Percentiles rank a stretch among this genome's conserved stretches.
phyloP scores from a whole-genome alignment of 2,888 invertebrate species.

The Hedychridium roseum region DNA sequence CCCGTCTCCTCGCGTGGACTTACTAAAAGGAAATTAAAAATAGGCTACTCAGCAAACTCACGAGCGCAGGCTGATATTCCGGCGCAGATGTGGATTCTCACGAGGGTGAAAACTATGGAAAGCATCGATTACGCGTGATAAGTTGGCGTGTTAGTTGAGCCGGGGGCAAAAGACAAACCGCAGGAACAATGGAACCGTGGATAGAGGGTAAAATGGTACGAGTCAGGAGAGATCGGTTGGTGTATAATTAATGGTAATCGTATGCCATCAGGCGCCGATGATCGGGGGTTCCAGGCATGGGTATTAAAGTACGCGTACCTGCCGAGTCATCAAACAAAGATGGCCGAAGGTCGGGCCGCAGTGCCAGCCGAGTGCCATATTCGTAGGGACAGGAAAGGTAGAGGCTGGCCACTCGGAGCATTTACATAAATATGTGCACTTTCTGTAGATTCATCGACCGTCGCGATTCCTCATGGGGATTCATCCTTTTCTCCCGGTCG shows the following conservation, averaged over 20 bases:
- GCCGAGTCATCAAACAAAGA: slow-evolving; percentile 48
- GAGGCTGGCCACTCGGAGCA: slow-evolving; percentile 26
- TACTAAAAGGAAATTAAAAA: not conserved
- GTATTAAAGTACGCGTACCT: slow-evolving; percentile 16
- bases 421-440: slow-evolving; percentile 58
- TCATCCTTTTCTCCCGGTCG: slow-evolving; percentile 28
- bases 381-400: slow-evolving; percentile 39
- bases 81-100: too few relatives aligned
- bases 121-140: too few relatives aligned
- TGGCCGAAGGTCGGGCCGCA: slow-evolving; percentile 34
- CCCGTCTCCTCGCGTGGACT: not conserved
- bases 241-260: slow-evolving; percentile 44
- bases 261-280: slow-evolving; percentile 36
- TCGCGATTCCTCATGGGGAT: slow-evolving; percentile 40
- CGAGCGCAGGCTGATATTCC: too few relatives aligned
- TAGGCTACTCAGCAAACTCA: too few relatives aligned
- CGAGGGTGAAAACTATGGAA: too few relatives aligned
- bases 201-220: too few relatives aligned
- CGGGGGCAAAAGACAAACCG: too few relatives aligned
- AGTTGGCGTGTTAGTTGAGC: too few relatives aligned
- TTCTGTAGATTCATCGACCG: slow-evolving; percentile 53
- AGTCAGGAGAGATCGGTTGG: too few relatives aligned
- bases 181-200: too few relatives aligned
- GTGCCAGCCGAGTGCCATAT: slow-evolving; percentile 35
- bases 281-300: slow-evolving; percentile 12